Evolutionary conservation across 2,797 vertebrate genomes (phyloP), one percentile per base, ranked within the genome.

Genomic region (Danio tinwini): DNA sequence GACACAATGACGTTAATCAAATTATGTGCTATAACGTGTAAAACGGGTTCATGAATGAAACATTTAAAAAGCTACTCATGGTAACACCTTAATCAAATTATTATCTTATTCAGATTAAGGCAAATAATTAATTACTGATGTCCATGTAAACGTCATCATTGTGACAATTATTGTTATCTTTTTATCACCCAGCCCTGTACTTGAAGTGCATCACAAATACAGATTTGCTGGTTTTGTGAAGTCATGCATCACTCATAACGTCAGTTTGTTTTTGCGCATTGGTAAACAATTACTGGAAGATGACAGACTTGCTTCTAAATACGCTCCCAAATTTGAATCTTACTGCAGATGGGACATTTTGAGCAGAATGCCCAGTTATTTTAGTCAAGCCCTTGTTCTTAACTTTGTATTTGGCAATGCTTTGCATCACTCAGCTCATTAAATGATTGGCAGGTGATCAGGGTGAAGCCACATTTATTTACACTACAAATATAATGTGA

Each of bases 271-370:
- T 4, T 52, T n/a, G 14, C 14, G 16, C 0, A 1, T 39, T n/a
- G 14, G 50, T n/a, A 9, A 29, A 13, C 19, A 49, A 29, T 44
- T 13, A 29, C 0, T 5, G 7, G 29, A 68, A 39, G 65, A 49
- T 3, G 2, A 9, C 19, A 16, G 45, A 21, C 7, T 50, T 50
- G 7, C 47, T 68, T 50, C 21, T 37, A 39, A 62, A 40, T 62
- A 63, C 42, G n/a, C 39, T 40, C 40, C 16, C 5, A 37, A 52
- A 68, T 37, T 39, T 39, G 6, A 2, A 69, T 69, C 13, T 52
- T 29, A 52, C 47, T 50, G 21, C 64, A 68, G 19, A 68, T 68
- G 8, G 12, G 19, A n/a, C 19, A 8, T 68, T 68, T 68, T 29
- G 19, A n/a, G 47, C 65, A 52, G 47, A 68, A 68, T 50, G 65